Percentiles rank a stretch among this genome's conserved stretches.
These are phyloP conservation scores for Toxostoma redivivum DNA, from an alignment of 2,113 vertebrate genomes.

Conservation along the genomic window DNA sequence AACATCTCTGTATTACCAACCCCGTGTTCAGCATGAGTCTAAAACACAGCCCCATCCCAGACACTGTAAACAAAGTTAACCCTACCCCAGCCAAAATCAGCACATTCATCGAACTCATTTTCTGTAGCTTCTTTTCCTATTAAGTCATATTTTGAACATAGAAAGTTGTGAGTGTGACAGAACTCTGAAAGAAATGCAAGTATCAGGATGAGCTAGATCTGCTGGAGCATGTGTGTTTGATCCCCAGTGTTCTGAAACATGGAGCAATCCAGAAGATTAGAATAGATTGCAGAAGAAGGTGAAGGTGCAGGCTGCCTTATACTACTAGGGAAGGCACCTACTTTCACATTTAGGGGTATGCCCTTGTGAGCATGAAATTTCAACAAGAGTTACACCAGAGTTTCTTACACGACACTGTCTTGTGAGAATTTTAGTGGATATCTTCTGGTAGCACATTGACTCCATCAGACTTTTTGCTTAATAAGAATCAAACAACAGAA, in stretches of 20 bases:
- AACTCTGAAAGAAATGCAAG: not conserved
- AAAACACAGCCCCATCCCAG: not conserved
- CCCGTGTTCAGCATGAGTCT: not conserved
- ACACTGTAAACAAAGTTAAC: not conserved
- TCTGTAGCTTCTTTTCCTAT: not conserved
- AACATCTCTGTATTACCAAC: not conserved
- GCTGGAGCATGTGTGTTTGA: not conserved
- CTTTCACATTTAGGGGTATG: not conserved
- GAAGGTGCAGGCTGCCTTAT: not conserved
- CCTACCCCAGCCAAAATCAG: not conserved
- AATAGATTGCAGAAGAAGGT: not conserved
- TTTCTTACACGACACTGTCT: not conserved
- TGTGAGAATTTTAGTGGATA: not conserved
- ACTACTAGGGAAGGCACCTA: not conserved
- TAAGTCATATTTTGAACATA: not conserved
- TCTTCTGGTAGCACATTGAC: not conserved
- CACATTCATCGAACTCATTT: not conserved
- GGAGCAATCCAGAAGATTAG: not conserved
- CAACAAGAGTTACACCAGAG: not conserved
- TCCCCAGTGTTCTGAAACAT: not conserved
- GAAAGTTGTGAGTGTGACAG: not conserved
- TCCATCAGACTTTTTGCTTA: not conserved
- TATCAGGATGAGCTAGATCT: not conserved
- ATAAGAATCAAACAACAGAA: not conserved
- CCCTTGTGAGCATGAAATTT: not conserved